Percentiles rank a stretch among this genome's conserved stretches.
Conservation (phyloP, 2,113 vertebrate species). For the Gymnocephalus cernua region DNA sequence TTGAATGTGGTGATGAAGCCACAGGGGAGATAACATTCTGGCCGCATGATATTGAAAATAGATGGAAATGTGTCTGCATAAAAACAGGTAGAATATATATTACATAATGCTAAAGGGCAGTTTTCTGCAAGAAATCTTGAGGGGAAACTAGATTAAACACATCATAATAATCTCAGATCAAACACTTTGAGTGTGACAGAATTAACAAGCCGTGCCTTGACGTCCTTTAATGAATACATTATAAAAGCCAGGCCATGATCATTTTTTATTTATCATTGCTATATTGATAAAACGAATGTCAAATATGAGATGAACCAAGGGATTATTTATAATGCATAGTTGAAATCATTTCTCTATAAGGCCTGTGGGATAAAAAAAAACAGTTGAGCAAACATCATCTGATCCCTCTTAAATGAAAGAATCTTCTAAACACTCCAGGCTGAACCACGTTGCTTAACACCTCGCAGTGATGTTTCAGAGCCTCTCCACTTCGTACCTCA, state of each 20-base stretch:
- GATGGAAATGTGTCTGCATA: neutral
- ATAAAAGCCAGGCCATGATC: neutral
- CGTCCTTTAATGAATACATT: neutral
- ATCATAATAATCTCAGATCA: neutral
- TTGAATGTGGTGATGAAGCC: constrained; percentile 3
- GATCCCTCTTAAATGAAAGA: constrained; percentile 47
- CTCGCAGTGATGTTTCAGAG: constrained; percentile 31
- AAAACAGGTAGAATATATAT: neutral
- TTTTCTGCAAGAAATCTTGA: neutral
- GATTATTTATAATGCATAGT: constrained; percentile 26
- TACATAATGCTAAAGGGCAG: neutral
- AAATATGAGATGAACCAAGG: neutral
- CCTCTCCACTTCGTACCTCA: constrained; percentile 18
- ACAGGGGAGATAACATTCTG: constrained; percentile 7
- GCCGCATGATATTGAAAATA: neutral
- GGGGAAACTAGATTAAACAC: neutral
- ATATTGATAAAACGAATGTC: constrained; percentile 8
- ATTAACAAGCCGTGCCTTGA: neutral
- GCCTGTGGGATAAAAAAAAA: constrained; percentile 19
- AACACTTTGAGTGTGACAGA: neutral
- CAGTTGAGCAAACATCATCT: constrained; percentile 53
- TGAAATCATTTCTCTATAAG: constrained; percentile 29
- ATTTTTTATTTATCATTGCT: neutral
- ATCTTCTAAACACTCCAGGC: constrained; percentile 41
- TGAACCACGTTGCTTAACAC: constrained; percentile 33